phyloP scores from a whole-genome alignment of 2,797 vertebrate genomes.

The Numenius phaeopus region DNA sequence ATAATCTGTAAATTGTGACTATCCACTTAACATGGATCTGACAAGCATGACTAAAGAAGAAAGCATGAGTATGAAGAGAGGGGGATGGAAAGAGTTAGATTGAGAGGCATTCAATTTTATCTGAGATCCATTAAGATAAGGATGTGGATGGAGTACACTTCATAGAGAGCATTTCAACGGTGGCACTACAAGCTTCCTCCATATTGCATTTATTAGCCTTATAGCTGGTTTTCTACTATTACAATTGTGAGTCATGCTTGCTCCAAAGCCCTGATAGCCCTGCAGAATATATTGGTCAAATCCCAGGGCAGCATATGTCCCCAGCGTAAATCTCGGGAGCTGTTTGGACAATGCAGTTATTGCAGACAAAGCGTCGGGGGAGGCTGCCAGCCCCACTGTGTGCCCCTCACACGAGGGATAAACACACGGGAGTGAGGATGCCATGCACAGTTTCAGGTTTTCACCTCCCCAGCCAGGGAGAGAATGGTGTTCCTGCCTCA shows the following conservation, averaged over 20 bases:
- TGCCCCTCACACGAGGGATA: rapidly evolving
- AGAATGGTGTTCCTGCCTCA: not conserved
- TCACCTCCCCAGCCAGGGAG: not conserved
- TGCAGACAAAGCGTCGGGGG: not conserved
- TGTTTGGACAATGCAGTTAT: not conserved
- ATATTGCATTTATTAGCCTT: slow-evolving; percentile 41
- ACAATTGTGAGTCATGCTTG: not conserved
- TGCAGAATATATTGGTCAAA: not conserved
- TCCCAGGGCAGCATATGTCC: not conserved
- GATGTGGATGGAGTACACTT: not conserved
- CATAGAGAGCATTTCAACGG: not conserved
- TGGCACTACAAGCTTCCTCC: not conserved
- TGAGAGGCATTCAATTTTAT: slow-evolving; percentile 25
- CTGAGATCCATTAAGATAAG: slow-evolving; percentile 42
- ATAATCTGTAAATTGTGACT: not conserved
- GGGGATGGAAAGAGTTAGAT: not conserved
- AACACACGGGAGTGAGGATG: not conserved
- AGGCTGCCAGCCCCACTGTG: not conserved
- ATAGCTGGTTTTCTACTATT: not conserved
- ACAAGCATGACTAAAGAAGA: not conserved
- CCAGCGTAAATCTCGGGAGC: not conserved
- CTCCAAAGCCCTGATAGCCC: not conserved
- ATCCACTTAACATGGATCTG: not conserved
- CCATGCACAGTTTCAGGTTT: not conserved
- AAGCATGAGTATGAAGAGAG: not conserved